phyloP scores from a whole-genome alignment of 2,888 invertebrate genomes.

The Choristoneura rosaceana region DNA sequence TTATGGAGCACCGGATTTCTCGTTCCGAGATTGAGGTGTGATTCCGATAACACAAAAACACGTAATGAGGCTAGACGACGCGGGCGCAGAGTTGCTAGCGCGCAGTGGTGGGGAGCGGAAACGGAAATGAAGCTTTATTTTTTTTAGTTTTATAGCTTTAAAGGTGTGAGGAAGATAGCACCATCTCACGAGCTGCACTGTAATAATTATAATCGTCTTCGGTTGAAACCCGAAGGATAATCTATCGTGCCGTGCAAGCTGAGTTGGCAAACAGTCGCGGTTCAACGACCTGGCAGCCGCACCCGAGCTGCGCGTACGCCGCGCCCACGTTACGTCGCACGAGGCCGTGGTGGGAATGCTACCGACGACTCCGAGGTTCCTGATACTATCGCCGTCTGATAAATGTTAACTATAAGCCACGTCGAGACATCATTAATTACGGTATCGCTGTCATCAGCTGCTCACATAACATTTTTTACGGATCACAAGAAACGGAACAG shows the following conservation, averaged over 20 bases:
- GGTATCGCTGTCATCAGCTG: slow-evolving; percentile 14
- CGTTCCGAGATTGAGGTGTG: too few species aligned
- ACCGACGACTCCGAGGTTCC: slow-evolving; percentile 32
- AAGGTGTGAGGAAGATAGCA: too few species aligned
- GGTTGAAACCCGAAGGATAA: too few species aligned
- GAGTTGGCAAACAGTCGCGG: slow-evolving; percentile 85
- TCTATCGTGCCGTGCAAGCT: slow-evolving; percentile 73
- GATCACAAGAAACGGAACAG: not conserved
- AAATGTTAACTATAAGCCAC: slow-evolving; percentile 6
- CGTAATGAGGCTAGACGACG: too few species aligned
- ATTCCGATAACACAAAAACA: too few species aligned
- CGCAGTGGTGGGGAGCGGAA: too few species aligned
- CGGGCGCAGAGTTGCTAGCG: too few species aligned
- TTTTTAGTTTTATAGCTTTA: too few species aligned
- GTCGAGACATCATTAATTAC: slow-evolving; percentile 8
- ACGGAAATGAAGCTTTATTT: too few species aligned
- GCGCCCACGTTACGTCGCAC: slow-evolving; percentile 67
- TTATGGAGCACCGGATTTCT: too few species aligned
- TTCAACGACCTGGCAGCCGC: slow-evolving; percentile 80
- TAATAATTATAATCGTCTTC: too few species aligned
- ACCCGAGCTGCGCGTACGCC: slow-evolving; percentile 71
- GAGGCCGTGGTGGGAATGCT: slow-evolving; percentile 42
- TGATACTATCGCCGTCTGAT: slow-evolving; percentile 34
- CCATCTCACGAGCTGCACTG: too few species aligned
- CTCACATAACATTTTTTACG: slow-evolving; percentile 13